These are phyloP conservation scores for Sandelia bainsii DNA, from an alignment of 2,797 vertebrate genomes.

Conservation along the genomic window DNA sequence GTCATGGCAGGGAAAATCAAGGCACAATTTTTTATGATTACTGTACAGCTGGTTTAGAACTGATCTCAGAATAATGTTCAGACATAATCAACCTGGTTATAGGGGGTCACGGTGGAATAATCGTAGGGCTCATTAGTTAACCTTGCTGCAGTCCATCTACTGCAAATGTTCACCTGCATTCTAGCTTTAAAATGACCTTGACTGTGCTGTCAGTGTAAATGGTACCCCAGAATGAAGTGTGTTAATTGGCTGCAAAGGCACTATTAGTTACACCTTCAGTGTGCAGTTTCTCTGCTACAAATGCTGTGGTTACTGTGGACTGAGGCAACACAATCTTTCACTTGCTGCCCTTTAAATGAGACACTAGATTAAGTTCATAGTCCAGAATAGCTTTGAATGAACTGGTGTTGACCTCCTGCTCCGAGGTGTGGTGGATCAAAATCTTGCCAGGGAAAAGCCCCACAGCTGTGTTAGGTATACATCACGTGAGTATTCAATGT, in stretches of 20 bases:
- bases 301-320: not conserved
- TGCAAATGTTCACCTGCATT: constrained; percentile 10
- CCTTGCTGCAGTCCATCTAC: not conserved
- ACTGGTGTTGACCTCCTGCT: constrained; percentile 22
- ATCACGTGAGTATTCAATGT: not conserved
- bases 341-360: constrained; percentile 5
- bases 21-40: not conserved
- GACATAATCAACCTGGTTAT: not conserved
- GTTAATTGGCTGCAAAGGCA: constrained; percentile 16
- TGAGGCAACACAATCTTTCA: not conserved
- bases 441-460: too few relatives aligned
- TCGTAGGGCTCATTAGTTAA: not conserved
- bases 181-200: not conserved
- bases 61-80: constrained; percentile 1
- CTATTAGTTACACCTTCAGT: not conserved
- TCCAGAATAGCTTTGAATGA: constrained; percentile 31
- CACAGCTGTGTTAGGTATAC: too few relatives aligned
- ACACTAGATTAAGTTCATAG: constrained; percentile 13
- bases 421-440: constrained; percentile 6
- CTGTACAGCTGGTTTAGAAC: not conserved
- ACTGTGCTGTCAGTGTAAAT: constrained; percentile 7
- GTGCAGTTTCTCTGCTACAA: not conserved
- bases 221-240: constrained; percentile 1
- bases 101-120: not conserved
- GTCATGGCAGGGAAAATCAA: not conserved